phyloP scores from a whole-genome alignment of 92 coral and sea anemone species.

The Actinernus sp. region DNA sequence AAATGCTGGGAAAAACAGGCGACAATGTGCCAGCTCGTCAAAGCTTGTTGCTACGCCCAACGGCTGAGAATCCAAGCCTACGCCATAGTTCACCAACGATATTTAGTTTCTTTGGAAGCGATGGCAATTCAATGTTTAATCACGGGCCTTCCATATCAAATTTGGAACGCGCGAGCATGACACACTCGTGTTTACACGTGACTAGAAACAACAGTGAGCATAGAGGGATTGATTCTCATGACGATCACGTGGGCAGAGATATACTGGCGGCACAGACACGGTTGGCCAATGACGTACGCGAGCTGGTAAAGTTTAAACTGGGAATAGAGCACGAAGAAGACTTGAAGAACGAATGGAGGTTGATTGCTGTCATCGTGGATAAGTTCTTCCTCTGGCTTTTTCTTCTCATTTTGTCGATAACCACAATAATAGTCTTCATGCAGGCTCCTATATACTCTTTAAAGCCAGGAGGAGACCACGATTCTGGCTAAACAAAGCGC shows the following conservation, averaged over 20 bases:
- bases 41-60: neutral
- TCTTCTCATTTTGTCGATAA: conserved; percentile 53
- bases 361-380: conserved; percentile 78
- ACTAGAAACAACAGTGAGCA: neutral
- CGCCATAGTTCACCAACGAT: neutral
- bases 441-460: conserved; percentile 83
- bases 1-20: neutral
- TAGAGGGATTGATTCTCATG: neutral
- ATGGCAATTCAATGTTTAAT: neutral
- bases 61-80: neutral
- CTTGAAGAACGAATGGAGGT: conserved; percentile 80
- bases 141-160: neutral
- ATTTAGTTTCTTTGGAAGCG: neutral
- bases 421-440: conserved; percentile 66
- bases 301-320: conserved; percentile 59
- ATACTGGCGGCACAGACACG: conserved; percentile 31
- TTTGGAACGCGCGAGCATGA: neutral
- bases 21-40: neutral
- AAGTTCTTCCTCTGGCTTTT: conserved; percentile 84
- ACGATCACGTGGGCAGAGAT: conserved; percentile 3
- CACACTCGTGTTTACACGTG: neutral
- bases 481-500: too few relatives aligned
- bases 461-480: too few relatives aligned
- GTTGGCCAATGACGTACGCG: conserved; percentile 59
- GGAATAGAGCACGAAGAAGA: conserved; percentile 75